Evolutionary conservation across 2,888 invertebrate genomes (phyloP).

Genomic region (Amblyteles armatorius): DNA sequence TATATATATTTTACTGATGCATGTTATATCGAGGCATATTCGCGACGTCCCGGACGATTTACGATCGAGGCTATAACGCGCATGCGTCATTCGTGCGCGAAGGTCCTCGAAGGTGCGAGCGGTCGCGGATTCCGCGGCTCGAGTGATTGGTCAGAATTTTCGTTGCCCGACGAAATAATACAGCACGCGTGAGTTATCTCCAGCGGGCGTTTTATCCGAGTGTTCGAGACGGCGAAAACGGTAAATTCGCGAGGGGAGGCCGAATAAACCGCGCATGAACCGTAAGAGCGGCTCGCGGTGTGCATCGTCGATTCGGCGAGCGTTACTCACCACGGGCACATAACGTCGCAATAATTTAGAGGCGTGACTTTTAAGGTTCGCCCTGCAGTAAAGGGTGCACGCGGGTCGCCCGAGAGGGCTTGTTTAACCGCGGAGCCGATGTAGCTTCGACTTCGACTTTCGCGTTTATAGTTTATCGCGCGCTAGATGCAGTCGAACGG

Average conservation of each 20-base stretch:
- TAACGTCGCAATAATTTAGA: constrained; percentile 52
- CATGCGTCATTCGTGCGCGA: constrained; percentile 7
- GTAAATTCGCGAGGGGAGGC: constrained; percentile 36
- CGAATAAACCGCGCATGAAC: constrained; percentile 49
- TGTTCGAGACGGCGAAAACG: constrained; percentile 49
- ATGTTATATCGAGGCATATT: neutral
- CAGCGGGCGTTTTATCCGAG: constrained; percentile 29
- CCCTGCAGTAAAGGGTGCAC: constrained; percentile 44
- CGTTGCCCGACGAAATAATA: constrained; percentile 5
- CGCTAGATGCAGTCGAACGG: neutral
- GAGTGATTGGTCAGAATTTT: constrained; percentile 45
- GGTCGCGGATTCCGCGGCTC: neutral
- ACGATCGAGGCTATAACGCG: constrained; percentile 11
- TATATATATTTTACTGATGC: too few relatives aligned
- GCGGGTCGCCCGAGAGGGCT: neutral
- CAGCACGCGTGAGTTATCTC: constrained; percentile 19
- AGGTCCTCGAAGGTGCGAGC: constrained; percentile 1
- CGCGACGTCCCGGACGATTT: neutral
- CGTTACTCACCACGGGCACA: constrained; percentile 25
- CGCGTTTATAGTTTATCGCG: neutral
- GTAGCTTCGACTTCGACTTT: constrained; percentile 5
- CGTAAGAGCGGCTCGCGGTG: constrained; percentile 26
- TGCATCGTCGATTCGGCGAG: constrained; percentile 26
- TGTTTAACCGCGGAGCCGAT: neutral
- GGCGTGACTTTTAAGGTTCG: constrained; percentile 64